Evolutionary conservation across 2,113 vertebrate genomes (phyloP), one percentile per base, ranked within the genome.

Genomic region (Cochlearius cochlearius): DNA sequence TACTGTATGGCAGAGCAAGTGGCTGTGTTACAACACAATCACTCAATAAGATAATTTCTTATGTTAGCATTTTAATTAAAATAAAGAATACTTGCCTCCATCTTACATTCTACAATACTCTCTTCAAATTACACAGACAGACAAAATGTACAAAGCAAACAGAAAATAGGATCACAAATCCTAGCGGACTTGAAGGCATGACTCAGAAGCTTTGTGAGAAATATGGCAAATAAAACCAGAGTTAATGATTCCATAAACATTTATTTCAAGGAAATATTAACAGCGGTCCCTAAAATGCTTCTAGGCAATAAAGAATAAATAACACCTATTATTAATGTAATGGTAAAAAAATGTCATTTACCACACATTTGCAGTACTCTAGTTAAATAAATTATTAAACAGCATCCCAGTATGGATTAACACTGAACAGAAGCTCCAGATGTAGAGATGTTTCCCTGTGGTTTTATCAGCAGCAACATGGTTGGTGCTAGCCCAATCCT

Each of bases 21-120:
- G 89, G 86, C 92, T 96, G 60, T 85, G 88, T 94, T 97, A 96
- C 90, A 97, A 96, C 75, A 86, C 93, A 93, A 95, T 98, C 85
- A 95, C 58, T 98, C 97, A 98, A 86, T 90, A 88, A 77, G 93
- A 95, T 96, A 90, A 78, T 86, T 97, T 95, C 92, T 96, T 96
- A 91, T 90, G 88, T 79, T 97, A 97, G 75, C 89, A 97, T 97
- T 97, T 97, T 97, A 98, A 98, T 98, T 97, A 97, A 98, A 97
- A 97, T 97, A 96, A 97, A 97, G 96, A 93, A 94, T 94, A 90
- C 50, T 94, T 88, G 72, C 80, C 59, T 96, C 41, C 78, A 89
- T 94, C 96, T 97, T 88, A 82, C 56, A 63, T 79, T 74, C 79
- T 92, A 53, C 75, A 74, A 77, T 78, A 71, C 34, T 94, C 81